Base-by-base conservation (phyloP, 2,797 vertebrate species). In the Parauchenoglanis punctatus region DNA sequence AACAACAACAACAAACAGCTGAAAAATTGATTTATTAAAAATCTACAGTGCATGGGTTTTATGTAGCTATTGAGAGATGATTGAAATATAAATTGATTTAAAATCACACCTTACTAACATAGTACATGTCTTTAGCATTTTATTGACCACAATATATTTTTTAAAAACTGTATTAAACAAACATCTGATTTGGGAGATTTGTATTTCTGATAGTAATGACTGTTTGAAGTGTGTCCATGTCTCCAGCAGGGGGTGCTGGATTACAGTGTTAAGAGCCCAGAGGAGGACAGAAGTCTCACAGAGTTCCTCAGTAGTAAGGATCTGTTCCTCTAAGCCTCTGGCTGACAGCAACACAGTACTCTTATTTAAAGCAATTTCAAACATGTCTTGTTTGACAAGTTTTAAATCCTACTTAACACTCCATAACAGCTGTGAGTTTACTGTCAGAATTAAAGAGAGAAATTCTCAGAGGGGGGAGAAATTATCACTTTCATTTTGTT, bases 291-390 rank as follows among this genome's bases (percentile, higher is more conserved):
- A 93, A 96, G 96, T 95, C 92, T 92, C 94, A 94, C 95, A 94
- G 95, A 96, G 95, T 95, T 94, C 96, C 94, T 96, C 96, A 96
- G 95, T 96, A 96, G 95, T 96, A 91, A 94, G 94, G 95, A 96
- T 96, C 94, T 96, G 96, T 95, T 94, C 94, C 94, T 95, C 95
- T 96, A 96, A 96, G 96, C 96, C 94, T 92, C 95, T 92, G 94
- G 95, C 95, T 96, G 96, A 96, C 96, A 96, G 96, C 95, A 96
- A 95, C 96, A 97, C 96, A 96, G 95, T 96, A 95, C 95, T 96
- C 95, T 96, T 96, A 96, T 97, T 97, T 96, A 96, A 96, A 96
- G 96, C 95, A 96, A 97, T 97, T 97, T 96, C 96, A 96, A 97
- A 96, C 96, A 97, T 96, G 96, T 96, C 96, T 96, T 97, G 96